Evolutionary conservation across 2,888 invertebrate genomes (phyloP), one percentile per base, ranked within the genome.

Genomic region (Cyclophora punctaria): DNA sequence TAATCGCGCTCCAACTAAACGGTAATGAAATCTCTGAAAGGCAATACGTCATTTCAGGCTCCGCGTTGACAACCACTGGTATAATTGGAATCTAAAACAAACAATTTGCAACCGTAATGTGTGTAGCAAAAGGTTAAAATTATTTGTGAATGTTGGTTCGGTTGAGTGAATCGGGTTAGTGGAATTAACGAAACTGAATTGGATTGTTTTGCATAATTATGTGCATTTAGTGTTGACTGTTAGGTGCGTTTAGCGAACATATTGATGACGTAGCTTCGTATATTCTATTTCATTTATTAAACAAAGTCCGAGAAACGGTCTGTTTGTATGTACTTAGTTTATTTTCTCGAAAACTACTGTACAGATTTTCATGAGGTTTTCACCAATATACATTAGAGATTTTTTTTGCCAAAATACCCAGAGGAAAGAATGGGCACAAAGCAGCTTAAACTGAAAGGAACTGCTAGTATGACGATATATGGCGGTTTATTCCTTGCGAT

Each of bases 11-110:
- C 49, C 49, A 53, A 56, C 54, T 56, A 55, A 57, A 56, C 53
- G 53, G 50, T 59, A 59, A 57, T 59, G 55, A 59, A 57, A 59
- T 55, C 49, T 56, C 48, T 53, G 50, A 57, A 56, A 58, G 48
- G 56, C 57, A 55, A 59, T 57, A 57, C 53, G 51, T 57, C 59
- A 54, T 52, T 50, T 46, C 53, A 51, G 48, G 47, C 46, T 49
- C 53, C 48, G 45, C 46, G 50, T 50, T 52, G 55, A 56, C 56
- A 56, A 54, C 53, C 48, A 53, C 48, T 46, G 51, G 49, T 48
- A 52, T 53, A 53, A 53, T 52, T 50, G 48, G 45, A 51, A 51
- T 48, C 49, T 45, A 42, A 44, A 50, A 48, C 56, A 51, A 50
- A 50, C 52, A 52, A 50, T 54, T 53, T 49, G 45, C 51, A 54